Evolutionary conservation across 2,888 invertebrate genomes (phyloP).

Genomic region (Empis livida): DNA sequence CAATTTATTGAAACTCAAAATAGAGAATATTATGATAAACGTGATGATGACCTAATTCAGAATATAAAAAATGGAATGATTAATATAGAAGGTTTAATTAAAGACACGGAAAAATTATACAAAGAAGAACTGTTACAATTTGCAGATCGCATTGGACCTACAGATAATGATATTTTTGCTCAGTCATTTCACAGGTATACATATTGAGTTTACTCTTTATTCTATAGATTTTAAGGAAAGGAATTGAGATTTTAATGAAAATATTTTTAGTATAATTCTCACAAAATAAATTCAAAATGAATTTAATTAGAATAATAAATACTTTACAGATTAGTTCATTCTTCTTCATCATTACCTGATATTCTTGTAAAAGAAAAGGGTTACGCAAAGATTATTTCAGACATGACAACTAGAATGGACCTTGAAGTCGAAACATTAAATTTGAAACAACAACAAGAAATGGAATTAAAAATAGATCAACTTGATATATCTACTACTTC

Average conservation of each 20-base stretch:
- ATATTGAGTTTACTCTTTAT: not conserved
- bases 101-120: constrained; percentile 67
- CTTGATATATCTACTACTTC: constrained; percentile 59
- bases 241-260: not conserved
- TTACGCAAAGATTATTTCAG: constrained; percentile 67
- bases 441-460: constrained; percentile 73
- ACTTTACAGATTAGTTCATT: constrained; percentile 51
- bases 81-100: constrained; percentile 61
- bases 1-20: constrained; percentile 54
- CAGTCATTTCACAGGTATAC: constrained; percentile 38
- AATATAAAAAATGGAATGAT: constrained; percentile 48
- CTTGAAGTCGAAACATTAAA: constrained; percentile 57
- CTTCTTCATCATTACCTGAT: constrained; percentile 74
- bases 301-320: too few species aligned
- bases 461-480: constrained; percentile 71
- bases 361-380: constrained; percentile 79
- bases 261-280: constrained; percentile 6
- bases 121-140: constrained; percentile 73
- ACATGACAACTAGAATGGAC: constrained; percentile 59
- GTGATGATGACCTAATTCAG: constrained; percentile 47
- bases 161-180: constrained; percentile 60
- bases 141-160: constrained; percentile 67
- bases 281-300: too few species aligned
- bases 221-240: not conserved
- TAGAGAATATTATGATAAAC: constrained; percentile 50